phyloP scores from a whole-genome alignment of 2,113 vertebrate genomes.

The Ceyx cyanopectus region DNA sequence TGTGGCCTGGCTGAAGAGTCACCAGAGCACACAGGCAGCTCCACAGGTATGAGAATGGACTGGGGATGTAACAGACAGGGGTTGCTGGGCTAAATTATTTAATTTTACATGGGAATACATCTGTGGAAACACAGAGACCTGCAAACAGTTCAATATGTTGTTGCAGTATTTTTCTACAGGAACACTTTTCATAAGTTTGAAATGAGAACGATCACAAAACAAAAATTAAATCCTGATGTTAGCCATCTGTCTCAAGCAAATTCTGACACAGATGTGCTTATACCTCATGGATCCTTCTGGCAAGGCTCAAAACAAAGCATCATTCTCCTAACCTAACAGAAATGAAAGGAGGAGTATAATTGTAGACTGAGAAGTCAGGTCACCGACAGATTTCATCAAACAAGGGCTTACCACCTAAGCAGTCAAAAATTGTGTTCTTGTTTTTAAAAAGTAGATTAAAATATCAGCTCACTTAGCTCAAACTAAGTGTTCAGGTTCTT shows the following conservation, averaged over 20 bases:
- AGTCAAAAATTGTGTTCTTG: background rate
- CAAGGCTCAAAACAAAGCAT: background rate
- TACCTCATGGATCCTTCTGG: background rate
- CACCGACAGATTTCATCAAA: background rate
- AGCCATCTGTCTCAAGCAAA: background rate
- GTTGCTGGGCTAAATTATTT: background rate
- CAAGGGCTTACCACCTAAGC: background rate
- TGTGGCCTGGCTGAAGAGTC: constrained; percentile 77
- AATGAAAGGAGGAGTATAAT: background rate
- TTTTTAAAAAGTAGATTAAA: background rate
- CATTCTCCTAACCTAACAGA: background rate
- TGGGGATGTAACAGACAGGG: background rate
- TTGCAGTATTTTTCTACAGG: background rate
- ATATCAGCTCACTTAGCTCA: background rate
- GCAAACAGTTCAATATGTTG: background rate
- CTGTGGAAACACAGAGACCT: background rate
- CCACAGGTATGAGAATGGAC: constrained; percentile 69
- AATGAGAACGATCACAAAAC: background rate
- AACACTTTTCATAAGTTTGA: background rate
- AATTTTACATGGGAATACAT: background rate
- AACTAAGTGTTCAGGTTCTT: background rate
- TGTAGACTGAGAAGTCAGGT: background rate
- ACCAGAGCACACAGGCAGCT: constrained; percentile 69
- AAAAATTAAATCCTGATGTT: background rate
- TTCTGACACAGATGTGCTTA: background rate